Base-by-base conservation (phyloP, 2,888 invertebrate species). In the Hydropsyche betteni region DNA sequence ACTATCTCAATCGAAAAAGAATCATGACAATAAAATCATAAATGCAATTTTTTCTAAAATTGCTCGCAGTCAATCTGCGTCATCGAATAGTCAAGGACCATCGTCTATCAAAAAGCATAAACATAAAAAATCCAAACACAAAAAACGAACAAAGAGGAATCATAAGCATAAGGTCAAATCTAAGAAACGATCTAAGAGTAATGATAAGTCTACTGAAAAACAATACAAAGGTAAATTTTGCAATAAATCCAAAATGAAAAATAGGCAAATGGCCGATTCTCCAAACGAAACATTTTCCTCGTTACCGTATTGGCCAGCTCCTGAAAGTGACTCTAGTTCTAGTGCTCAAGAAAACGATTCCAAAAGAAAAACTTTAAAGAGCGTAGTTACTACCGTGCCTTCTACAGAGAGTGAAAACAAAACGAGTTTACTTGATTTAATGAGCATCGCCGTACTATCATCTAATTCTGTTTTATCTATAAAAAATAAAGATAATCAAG, bases 111-210 rank as follows among this genome's bases (percentile, higher is more conserved):
- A 50, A 69, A 70, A 75, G 61, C 53, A 61, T 74, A 77, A 76
- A 71, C 68, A 53, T 36, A 78, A 73, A 74, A 76, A 76, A 68
- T 50, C 16, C 16, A 75, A 74, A 71, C 73, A 72, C n/a, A 75
- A 76, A 72, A 76, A 72, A 69, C 58, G 14, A 8, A 53, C 74
- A 7, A 75, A 69, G 8, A 74, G 51, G n/a, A 53, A 58, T 52
- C 64, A 70, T 36, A 76, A 69, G 34, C 74, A 75, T 68, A 78
- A 76, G 52, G 61, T 69, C 12, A 74, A 78, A 74, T 73, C 68
- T 14, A 76, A 76, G 74, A 74, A 75, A 12, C 53, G 58, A 74
- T 74, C 76, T 12, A 78, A 74, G 72, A 78, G 74, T 53, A 74
- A 75, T 51, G 78, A 78, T 24, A 70, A 51, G 51, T 53, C 71